These are phyloP conservation scores for Ophion costatus DNA, from an alignment of 2,888 invertebrate species.

Conservation along the genomic window DNA sequence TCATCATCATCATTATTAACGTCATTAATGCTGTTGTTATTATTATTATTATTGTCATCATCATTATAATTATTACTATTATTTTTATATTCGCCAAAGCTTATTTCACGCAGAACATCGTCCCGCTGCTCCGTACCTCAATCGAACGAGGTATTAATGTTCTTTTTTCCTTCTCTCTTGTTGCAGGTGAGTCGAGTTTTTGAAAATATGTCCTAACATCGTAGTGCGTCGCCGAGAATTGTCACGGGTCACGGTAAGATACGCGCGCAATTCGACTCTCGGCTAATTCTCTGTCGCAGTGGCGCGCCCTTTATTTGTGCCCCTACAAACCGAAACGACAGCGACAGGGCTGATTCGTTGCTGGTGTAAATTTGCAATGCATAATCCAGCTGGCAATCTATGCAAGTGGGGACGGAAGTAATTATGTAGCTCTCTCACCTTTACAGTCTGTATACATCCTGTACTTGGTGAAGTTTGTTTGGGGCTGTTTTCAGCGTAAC, in stretches of 20 bases:
- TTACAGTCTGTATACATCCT: background rate
- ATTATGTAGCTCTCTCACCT: background rate
- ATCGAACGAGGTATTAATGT: background rate
- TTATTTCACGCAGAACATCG: too few relatives aligned
- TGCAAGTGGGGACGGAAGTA: background rate
- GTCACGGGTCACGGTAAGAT: slow-evolving; percentile 36
- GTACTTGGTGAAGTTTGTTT: background rate
- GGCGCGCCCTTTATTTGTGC: background rate
- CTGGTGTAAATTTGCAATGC: background rate
- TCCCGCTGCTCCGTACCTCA: background rate
- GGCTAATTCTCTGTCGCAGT: background rate
- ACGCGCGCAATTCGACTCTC: background rate
- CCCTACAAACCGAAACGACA: background rate
- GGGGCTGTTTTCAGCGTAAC: background rate
- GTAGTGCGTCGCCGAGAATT: background rate
- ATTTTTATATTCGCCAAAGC: too few relatives aligned
- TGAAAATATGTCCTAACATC: background rate
- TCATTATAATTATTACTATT: too few relatives aligned
- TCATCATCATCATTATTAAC: too few relatives aligned
- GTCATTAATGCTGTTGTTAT: too few relatives aligned
- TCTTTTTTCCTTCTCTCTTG: slow-evolving; percentile 24
- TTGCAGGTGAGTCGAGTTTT: slow-evolving; percentile 58
- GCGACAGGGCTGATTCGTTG: background rate
- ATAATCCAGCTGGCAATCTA: background rate
- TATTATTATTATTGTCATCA: background rate